Base-by-base conservation (phyloP, 2,797 vertebrate species). In the Fistularia tabacaria region DNA sequence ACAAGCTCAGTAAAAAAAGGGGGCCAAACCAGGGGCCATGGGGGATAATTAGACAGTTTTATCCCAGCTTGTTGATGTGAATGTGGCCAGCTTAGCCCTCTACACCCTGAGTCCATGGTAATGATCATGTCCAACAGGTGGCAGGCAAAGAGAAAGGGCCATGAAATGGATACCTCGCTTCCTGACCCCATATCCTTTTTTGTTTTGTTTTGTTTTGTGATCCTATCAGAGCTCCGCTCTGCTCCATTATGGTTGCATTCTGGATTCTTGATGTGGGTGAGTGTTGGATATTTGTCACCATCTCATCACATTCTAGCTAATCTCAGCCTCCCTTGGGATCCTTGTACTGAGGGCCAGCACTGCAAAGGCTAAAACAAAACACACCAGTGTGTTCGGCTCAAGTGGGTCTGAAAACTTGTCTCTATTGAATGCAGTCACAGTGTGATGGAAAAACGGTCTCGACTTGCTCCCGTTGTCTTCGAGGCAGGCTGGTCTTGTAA, bases 51-150 rank as follows among this genome's bases (percentile, higher is more conserved):
- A 95, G 93, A 93, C 90, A 90, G 89, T 92, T 97, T 94, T 93
- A 94, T 92, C 91, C 73, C 68, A 85, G 92, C 92, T 93, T 97
- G 95, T 96, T 97, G 94, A 95, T 95, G 93, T 93, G 94, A 97
- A 96, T 95, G 94, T 93, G 94, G 90, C 91, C 76, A 78, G 89
- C 92, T 93, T 94, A 93, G 93, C 92, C 92, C 90, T 91, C 91
- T 72, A 75, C 74, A 67, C 83, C 71, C 86, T 88, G 77, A 79
- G 84, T 84, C 84, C 79, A 87, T 92, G 92, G 89, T 94, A 94
- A 95, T 92, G 91, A 92, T 94, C 92, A 91, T 92, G 87, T 89
- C 86, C 90, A 97, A 96, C 97, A 99, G 97, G 96, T 98, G 97
- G 92, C 79, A 87, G 89, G 86, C 91, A 94, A 95, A 95, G 93